Conservation (phyloP, 2,888 invertebrate species). For the Melipona beecheii region DNA sequence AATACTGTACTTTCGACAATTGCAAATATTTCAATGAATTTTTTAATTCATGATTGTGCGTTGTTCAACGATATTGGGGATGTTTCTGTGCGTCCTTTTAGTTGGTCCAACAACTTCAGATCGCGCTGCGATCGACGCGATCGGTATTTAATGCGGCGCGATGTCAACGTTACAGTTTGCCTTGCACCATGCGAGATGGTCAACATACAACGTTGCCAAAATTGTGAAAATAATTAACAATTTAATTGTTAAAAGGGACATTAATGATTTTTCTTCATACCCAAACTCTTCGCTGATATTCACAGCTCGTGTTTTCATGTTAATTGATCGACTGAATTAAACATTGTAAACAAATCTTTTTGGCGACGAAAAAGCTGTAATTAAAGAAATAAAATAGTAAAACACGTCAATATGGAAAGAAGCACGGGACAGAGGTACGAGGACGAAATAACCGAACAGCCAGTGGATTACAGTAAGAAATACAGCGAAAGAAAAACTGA, state of each 20-base stretch:
- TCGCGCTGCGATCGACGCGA: neutral
- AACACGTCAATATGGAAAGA: slow-evolving; percentile 44
- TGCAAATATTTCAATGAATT: neutral
- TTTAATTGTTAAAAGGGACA: neutral
- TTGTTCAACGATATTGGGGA: neutral
- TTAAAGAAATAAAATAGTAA: neutral
- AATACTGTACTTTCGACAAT: neutral
- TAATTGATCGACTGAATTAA: neutral
- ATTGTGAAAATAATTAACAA: slow-evolving; percentile 19
- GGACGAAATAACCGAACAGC: slow-evolving; percentile 84
- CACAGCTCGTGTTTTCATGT: neutral
- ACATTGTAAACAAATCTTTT: neutral
- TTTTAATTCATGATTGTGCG: neutral
- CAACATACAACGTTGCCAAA: neutral
- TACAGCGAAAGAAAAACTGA: slow-evolving; percentile 82
- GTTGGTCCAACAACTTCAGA: neutral
- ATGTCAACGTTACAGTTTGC: slow-evolving; percentile 25
- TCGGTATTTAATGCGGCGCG: neutral
- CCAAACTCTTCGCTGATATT: neutral
- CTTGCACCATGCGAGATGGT: neutral
- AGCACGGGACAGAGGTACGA: slow-evolving; percentile 63
- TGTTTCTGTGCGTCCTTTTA: neutral
- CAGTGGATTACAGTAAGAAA: slow-evolving; percentile 86
- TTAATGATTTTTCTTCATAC: neutral
- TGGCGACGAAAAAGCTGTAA: neutral